Evolutionary conservation across 2,113 vertebrate genomes (phyloP).

Genomic region (Prionailurus viverrinus): DNA sequence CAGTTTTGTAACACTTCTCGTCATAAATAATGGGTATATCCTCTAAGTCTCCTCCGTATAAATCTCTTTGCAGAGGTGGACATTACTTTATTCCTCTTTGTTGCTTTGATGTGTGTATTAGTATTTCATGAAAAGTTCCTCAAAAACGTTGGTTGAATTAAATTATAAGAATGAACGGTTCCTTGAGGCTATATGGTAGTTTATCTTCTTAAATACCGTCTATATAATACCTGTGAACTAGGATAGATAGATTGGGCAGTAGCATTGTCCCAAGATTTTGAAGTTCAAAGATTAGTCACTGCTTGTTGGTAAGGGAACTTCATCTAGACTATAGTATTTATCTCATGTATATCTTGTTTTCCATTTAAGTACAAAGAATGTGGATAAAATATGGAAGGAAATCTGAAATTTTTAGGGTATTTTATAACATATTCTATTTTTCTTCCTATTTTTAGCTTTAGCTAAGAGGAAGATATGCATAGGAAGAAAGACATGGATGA

Average conservation of each 20-base stretch:
- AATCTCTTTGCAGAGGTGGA: neutral
- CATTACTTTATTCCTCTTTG: conserved; percentile 27
- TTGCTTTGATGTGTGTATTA: neutral
- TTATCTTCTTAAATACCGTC: neutral
- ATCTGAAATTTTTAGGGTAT: neutral
- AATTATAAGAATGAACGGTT: neutral
- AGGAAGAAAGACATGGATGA: neutral
- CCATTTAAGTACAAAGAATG: neutral
- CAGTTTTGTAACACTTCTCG: neutral
- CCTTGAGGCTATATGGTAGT: neutral
- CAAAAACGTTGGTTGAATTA: neutral
- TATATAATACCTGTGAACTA: neutral
- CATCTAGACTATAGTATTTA: neutral
- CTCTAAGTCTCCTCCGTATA: neutral
- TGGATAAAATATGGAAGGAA: neutral
- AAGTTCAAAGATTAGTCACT: neutral
- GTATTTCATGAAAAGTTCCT: neutral
- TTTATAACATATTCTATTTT: neutral
- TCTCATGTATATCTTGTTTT: neutral
- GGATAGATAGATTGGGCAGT: neutral
- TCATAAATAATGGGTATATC: neutral
- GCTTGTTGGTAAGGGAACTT: neutral
- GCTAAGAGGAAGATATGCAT: neutral
- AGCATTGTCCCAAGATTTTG: neutral
- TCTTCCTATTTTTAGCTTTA: conserved; percentile 18